Base-by-base conservation (phyloP, 2,113 vertebrate species). In the Thalassarche chlororhynchos region DNA sequence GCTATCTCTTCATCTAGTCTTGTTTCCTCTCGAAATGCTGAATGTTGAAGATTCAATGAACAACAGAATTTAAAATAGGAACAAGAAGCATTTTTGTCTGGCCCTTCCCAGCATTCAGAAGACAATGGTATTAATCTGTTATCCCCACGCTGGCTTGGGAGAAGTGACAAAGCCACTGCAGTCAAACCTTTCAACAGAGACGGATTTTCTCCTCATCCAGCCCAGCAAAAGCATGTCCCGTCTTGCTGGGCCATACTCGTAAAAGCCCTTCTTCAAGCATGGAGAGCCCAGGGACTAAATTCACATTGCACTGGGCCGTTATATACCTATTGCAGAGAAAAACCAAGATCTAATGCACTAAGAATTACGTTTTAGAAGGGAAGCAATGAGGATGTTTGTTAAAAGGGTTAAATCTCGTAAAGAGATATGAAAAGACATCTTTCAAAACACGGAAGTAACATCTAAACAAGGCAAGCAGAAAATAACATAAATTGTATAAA, bases 401-500 rank as follows among this genome's bases (percentile, higher is more conserved):
- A 29, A 29, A 79, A 24, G 58, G 87, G 78, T 77, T 87, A 93
- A 90, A 90, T 49, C 58, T 70, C n/a, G 17, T 23, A 20, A 57
- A 46, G 78, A 44, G 62, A 85, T 21, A 71, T 10, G 61, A 94
- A 93, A 94, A 90, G 70, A 32, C 7, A 26, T 62, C 81, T 83
- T 95, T 93, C 92, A 91, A 95, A 96, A 84, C 84, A 76, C 3
- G 62, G 96, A 97, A 95, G 84, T 18, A 52, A 5, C 36, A 83
- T 58, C 87, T 91, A 94, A 96, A 95, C 93, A 93, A 87, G 47
- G 40, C 75, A 25, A 94, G 87, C 19, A 90, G 70, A 91, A 93
- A 97, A 80, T 80, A 76, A 89, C 7, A 58, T 95, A 82, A 95
- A 91, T n/a, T 93, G 96, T 91, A 69, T 93, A 93, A 83, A 80